A percentile compares a stretch with the other conserved stretches of the same genome.
Evolutionary conservation across 2,888 invertebrate species (phyloP).

Genomic region (Nezara viridula): DNA sequence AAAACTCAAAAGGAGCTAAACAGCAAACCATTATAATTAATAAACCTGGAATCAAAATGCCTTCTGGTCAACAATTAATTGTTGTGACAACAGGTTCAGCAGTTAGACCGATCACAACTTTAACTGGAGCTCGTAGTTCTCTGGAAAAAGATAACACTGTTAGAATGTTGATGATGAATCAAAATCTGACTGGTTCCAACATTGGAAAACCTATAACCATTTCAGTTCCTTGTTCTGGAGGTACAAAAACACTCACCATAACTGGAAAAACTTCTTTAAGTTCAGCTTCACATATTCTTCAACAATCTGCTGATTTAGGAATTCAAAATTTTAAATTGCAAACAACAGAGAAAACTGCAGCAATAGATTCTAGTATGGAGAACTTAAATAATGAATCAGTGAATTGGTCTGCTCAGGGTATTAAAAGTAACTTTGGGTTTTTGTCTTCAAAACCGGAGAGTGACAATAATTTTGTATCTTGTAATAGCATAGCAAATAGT

Average conservation of each 20-base stretch:
- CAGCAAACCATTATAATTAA: conserved; percentile 32
- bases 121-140: conserved; percentile 36
- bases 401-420: background rate
- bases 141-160: conserved; percentile 25
- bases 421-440: background rate
- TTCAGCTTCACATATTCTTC: conserved; percentile 54
- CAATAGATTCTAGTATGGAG: conserved; percentile 12
- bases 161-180: conserved; percentile 36
- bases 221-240: conserved; percentile 73
- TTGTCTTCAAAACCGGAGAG: background rate
- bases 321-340: conserved; percentile 56
- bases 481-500: background rate
- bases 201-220: conserved; percentile 75
- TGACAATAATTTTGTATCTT: background rate
- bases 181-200: conserved; percentile 45
- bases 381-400: background rate
- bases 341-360: conserved; percentile 55
- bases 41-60: conserved; percentile 50
- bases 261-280: conserved; percentile 48
- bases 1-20: conserved; percentile 26
- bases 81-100: conserved; percentile 56
- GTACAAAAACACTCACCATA: conserved; percentile 57
- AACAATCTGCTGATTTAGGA: conserved; percentile 30
- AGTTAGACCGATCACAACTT: conserved; percentile 20
- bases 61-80: conserved; percentile 50